Base-by-base conservation (phyloP, 2,113 vertebrate species). In the Tapirus terrestris region DNA sequence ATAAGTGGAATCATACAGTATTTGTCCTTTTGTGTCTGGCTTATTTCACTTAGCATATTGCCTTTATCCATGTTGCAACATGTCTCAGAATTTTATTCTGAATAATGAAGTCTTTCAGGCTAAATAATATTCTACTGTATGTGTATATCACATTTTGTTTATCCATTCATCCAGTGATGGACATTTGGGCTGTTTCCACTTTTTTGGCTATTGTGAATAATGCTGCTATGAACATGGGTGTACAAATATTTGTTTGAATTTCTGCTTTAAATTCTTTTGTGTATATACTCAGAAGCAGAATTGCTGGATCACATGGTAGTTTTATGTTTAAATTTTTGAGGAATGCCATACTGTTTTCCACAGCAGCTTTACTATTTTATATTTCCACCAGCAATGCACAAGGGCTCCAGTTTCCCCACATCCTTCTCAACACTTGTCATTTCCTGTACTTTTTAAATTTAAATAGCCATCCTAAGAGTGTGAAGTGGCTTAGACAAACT, bases 261-360 rank as follows among this genome's bases (percentile, higher is more conserved):
- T 48, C 48, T 79, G 31, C 80, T 94, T 95, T 94, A 36, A 75
- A 33, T 84, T 96, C 51, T 93, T 79, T 58, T 27, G 11, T 31
- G 29, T 68, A 33, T 18, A 91, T 13, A 92, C 5, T 18, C 58
- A 93, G 81, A 93, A 89, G 39, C 31, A 83, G 43, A 79, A 96
- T 0, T 88, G 17, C 65, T 45, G 53, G 45, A 91, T 75, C 72
- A 67, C 7, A 76, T 6, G 29, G 3, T 39, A 84, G 81, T 85
- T 85, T 77, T 25, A 58, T 2, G 45, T 80, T 33, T 70, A 56
- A 16, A 65, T 39, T 68, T 72, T 31, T 91, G n/a, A 93, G 58
- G 53, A 96, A 45, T 6, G 14, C 39, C 21, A 51, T 13, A 72
- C 10, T 6, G 8, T 75, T 68, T 87, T 83, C 81, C 33, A 48